Base-by-base conservation (phyloP, 2,888 invertebrate species). In the Desoria tigrina region DNA sequence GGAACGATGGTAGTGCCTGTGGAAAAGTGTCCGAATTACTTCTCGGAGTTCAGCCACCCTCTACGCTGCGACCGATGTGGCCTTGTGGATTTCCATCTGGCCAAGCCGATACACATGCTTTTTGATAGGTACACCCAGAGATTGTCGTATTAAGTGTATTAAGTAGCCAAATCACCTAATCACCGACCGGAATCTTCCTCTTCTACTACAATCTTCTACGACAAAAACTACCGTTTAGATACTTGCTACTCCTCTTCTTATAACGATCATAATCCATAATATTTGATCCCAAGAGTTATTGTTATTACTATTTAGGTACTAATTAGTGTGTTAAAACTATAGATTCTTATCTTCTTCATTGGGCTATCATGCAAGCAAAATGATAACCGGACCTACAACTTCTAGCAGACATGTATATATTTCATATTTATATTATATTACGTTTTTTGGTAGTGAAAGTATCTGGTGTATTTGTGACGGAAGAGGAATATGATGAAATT, bases 31-130 rank as follows among this genome's bases (percentile, higher is more conserved):
- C 84, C 94, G 77, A 91, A 90, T 83, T 92, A 87, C 86, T 97
- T 91, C 85, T 94, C 94, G 78, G 94, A 96, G 83, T 96, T 95
- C 84, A 93, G 92, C 79, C 92, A 92, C 80, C 87, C 90, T 78
- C 87, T 92, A 79, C 88, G 90, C 76, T 97, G 97, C 82, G 93
- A 93, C 42, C 90, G 90, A 81, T 97, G 96, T 84, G 88, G 90
- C 78, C 87, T 88, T 61, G 85, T 90, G 78, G 96, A 96, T 83
- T 90, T 90, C 63, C 96, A 97, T 84, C 96, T 96, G 84, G 93
- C 95, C 77, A 94, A 94, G 49, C 55, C 51, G 26, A 21, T 51
- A 21, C 51, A 51, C 24, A 26, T 51, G 24, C 26, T 51, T 7
- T 51, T 51, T 24, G 51, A 51, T 14, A 14, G 26, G 26, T 51